A percentile compares a stretch with the other conserved stretches of the same genome.
Evolutionary conservation across 2,797 vertebrate species (phyloP).

Genomic region (Scolopax bukidnonensis): DNA sequence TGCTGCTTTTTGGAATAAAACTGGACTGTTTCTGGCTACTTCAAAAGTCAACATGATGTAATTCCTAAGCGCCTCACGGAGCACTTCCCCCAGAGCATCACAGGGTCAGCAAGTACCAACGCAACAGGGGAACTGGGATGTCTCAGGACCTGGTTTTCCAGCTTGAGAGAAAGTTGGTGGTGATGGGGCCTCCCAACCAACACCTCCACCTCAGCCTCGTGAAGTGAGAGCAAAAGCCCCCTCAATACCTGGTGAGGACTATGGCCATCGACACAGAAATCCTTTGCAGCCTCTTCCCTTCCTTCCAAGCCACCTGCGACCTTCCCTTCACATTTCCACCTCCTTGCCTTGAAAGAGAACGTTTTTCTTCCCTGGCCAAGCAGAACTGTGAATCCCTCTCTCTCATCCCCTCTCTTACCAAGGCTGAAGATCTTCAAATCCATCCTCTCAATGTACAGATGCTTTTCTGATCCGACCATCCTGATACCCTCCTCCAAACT

Average conservation of each 20-base stretch:
- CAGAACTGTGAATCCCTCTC: neutral
- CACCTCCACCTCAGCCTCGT: neutral
- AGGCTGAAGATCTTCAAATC: neutral
- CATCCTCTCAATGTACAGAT: neutral
- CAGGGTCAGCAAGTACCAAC: neutral
- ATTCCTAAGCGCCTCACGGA: neutral
- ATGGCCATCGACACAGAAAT: neutral
- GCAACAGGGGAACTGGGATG: fast-evolving
- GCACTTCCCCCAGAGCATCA: neutral
- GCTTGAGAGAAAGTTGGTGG: neutral
- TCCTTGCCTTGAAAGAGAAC: neutral
- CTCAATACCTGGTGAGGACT: neutral
- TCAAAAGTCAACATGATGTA: fast-evolving
- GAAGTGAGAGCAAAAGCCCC: neutral
- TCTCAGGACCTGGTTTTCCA: neutral
- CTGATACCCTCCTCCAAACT: neutral
- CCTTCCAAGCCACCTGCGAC: neutral
- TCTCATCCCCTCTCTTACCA: neutral
- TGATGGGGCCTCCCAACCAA: neutral
- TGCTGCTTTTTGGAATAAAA: neutral
- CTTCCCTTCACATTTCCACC: neutral
- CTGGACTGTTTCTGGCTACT: neutral
- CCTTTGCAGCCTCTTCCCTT: too few species aligned
- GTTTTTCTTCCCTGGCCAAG: neutral
- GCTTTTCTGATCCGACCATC: neutral